A percentile compares a stretch with the other conserved stretches of the same genome.
Conservation (phyloP, 1,140 invertebrate species). For the Oryzaephilus surinamensis region DNA sequence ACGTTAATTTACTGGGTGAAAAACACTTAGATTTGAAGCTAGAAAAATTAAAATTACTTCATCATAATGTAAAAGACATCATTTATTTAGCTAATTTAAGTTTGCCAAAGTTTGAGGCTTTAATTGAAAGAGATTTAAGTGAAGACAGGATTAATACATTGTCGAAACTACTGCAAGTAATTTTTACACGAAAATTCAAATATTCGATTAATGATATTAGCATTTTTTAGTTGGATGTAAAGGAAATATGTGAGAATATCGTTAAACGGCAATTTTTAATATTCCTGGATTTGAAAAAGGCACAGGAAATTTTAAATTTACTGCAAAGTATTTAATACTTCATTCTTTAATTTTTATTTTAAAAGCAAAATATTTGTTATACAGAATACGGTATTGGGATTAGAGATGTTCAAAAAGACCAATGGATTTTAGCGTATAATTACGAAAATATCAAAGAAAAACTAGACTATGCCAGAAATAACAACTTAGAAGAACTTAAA, state of each 20-base stretch:
- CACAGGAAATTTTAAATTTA: slow-evolving; percentile 13
- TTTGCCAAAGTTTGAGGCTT: slow-evolving; percentile 6
- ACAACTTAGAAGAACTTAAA: slow-evolving; percentile 39
- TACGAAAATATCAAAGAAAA: slow-evolving; percentile 32
- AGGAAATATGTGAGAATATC: slow-evolving; percentile 16
- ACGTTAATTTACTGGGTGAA: slow-evolving; percentile 22
- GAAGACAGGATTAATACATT: slow-evolving; percentile 15
- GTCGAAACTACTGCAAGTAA: slow-evolving; percentile 16
- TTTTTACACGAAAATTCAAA: slow-evolving; percentile 1
- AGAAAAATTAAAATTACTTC: slow-evolving; percentile 16
- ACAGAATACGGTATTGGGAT: too few species aligned
- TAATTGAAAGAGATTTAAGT: slow-evolving; percentile 11
- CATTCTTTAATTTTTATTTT: slow-evolving; percentile 37
- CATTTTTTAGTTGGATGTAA: slow-evolving; percentile 12
- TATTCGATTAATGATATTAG: slow-evolving; percentile 4
- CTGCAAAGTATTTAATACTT: slow-evolving; percentile 23
- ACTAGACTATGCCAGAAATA: slow-evolving; percentile 33
- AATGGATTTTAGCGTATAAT: slow-evolving; percentile 42
- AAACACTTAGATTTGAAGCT: slow-evolving; percentile 16
- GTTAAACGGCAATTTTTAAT: slow-evolving; percentile 19
- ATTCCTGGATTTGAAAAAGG: too few species aligned
- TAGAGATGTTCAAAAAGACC: slow-evolving; percentile 39
- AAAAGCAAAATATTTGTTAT: too few species aligned
- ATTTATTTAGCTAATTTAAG: slow-evolving; percentile 17
- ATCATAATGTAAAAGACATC: slow-evolving; percentile 13